These are phyloP conservation scores for Mastomys coucha DNA, from an alignment of 2,113 vertebrate species.

Conservation along the genomic window DNA sequence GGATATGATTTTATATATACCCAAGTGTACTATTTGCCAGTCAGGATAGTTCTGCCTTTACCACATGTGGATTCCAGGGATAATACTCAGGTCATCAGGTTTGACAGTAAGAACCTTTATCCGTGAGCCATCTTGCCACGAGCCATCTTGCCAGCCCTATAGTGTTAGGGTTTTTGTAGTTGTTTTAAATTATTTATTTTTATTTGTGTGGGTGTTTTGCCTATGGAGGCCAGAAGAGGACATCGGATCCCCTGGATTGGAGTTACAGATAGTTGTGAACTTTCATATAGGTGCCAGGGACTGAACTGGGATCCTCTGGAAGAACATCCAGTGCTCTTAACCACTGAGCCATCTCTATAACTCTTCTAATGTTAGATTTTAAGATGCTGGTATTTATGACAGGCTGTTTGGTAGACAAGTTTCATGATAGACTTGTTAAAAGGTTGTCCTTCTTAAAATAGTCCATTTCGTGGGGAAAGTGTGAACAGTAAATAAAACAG, in stretches of 20 bases:
- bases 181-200: not conserved
- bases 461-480: slow-evolving; percentile 47
- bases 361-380: slow-evolving; percentile 11
- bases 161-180: slow-evolving; percentile 9
- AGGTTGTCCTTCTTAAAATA: slow-evolving; percentile 29
- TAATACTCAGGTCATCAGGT: not conserved
- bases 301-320: not conserved
- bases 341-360: not conserved
- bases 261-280: not conserved
- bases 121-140: not conserved
- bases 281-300: not conserved
- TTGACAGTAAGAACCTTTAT: not conserved
- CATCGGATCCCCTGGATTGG: not conserved
- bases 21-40: not conserved
- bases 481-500: slow-evolving; percentile 13
- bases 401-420: not conserved
- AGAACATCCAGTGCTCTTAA: not conserved
- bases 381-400: slow-evolving; percentile 34
- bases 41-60: not conserved
- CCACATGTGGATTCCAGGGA: not conserved
- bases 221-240: not conserved
- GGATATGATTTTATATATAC: not conserved
- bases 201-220: not conserved
- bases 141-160: not conserved
- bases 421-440: slow-evolving; percentile 12